phyloP scores from a whole-genome alignment of 2,797 vertebrate species.

The Gambelia wislizenii region DNA sequence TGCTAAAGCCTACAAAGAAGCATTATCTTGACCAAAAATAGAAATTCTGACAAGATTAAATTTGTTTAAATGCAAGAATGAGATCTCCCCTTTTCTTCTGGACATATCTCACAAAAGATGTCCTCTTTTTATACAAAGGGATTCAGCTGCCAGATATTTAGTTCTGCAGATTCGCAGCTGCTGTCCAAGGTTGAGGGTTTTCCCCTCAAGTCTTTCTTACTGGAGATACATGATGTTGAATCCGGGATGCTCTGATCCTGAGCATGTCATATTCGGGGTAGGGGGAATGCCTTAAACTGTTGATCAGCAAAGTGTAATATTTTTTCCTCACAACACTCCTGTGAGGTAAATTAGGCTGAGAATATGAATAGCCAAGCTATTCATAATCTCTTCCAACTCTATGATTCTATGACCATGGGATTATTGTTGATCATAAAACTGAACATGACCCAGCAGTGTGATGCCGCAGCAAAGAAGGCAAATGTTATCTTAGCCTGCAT shows the following conservation, averaged over 20 bases:
- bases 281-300: too few species aligned
- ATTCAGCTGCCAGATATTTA: neutral
- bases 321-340: too few species aligned
- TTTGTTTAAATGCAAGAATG: constrained; percentile 67
- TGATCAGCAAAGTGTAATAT: too few species aligned
- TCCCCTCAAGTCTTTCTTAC: neutral
- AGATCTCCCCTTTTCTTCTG: constrained; percentile 6
- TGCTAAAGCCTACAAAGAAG: constrained; percentile 68
- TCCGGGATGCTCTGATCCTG: neutral
- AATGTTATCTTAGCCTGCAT: too few species aligned
- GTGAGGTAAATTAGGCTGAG: too few species aligned
- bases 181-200: neutral
- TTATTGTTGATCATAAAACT: too few species aligned
- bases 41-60: constrained; percentile 69
- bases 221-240: neutral
- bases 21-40: constrained; percentile 73
- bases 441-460: too few species aligned
- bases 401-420: too few species aligned
- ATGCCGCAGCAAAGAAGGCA: too few species aligned
- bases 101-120: neutral
- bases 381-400: too few species aligned
- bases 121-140: neutral
- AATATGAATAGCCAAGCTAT: too few species aligned
- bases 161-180: neutral
- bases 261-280: too few species aligned